A percentile compares a stretch with the other conserved stretches of the same genome.
Evolutionary conservation across 35 echinoderm and acorn worm species (phyloP).

Genomic region (Heliocidaris tuberculata): DNA sequence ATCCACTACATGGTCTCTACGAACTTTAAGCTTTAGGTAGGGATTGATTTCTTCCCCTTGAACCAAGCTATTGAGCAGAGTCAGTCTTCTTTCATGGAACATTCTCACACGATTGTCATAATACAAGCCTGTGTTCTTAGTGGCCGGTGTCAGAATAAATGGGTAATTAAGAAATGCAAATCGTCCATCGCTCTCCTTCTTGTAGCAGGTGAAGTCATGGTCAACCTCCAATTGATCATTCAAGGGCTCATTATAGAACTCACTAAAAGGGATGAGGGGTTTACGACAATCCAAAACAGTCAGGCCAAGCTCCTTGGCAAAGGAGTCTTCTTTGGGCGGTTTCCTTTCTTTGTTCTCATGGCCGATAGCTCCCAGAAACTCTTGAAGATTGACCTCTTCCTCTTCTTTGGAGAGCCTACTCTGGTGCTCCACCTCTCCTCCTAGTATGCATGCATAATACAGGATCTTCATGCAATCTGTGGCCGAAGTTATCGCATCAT

Average conservation of each 20-base stretch:
- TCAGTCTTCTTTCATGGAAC: conserved; percentile 87
- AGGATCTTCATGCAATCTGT: conserved; percentile 90
- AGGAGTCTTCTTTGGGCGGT: conserved; percentile 64
- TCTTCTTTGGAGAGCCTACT: conserved; percentile 42
- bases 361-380: conserved; percentile 67
- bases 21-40: conserved; percentile 90
- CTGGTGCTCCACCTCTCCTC: conserved; percentile 51
- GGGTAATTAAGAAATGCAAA: conserved; percentile 95
- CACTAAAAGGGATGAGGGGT: conserved; percentile 85
- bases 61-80: conserved; percentile 86
- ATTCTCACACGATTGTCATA: conserved; percentile 97
- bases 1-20: conserved; percentile 87
- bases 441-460: conserved; percentile 89
- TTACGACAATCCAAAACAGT: conserved; percentile 65
- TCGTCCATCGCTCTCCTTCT: conserved; percentile 71
- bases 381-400: conserved; percentile 56
- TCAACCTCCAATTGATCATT: conserved; percentile 89
- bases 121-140: conserved; percentile 88
- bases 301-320: conserved; percentile 69
- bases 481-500: conserved; percentile 73
- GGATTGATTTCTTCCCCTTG: conserved; percentile 94
- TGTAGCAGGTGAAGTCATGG: conserved; percentile 85
- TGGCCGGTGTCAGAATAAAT: conserved; percentile 82
- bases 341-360: conserved; percentile 70
- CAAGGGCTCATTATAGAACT: conserved; percentile 97